Evolutionary conservation across 1,140 invertebrate species (phyloP), one percentile per base, ranked within the genome.

Genomic region (Harpegnathos saltator): DNA sequence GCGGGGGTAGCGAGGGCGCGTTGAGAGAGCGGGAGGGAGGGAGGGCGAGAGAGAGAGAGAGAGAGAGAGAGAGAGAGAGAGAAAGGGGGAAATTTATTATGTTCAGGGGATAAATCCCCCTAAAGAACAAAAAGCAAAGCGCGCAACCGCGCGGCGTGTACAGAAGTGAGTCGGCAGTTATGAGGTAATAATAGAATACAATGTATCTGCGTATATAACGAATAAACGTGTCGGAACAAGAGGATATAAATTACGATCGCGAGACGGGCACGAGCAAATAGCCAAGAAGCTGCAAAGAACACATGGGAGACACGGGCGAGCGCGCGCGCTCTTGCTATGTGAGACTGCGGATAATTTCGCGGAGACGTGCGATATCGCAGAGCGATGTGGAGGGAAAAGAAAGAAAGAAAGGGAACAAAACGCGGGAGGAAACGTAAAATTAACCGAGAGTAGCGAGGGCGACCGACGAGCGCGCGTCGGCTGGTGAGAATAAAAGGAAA

Each of bases 91-190:
- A 80, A 80, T 80, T 80, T 80, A 80, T 71, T 80, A 80, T 80
- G 75, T 69, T 71, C 75, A 59, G 66, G n/a, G n/a, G 52, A 80
- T 80, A 80, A 80, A 80, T 80, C 75, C 65, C 22, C 65, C 22
- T 52, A 29, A 78, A 80, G 75, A 80, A 71, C 65, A 80, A 80
- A 78, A 80, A 80, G 75, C 75, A 80, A 80, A 80, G n/a, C 52
- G n/a, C 52, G 52, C 75, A 69, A 71, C 65, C 22, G 54, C 17
- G n/a, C n/a, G n/a, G n/a, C 44, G n/a, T 69, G 52, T 7, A 59
- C 38, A 71, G 65, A 69, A 58, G 75, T 71, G 75, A 80, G 75
- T 80, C 65, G 75, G 75, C 65, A 80, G 52, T 80, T 80, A 80
- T 80, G 71, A 80, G 65, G 54, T 80, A 80, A 80, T 80, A 80